A percentile compares a stretch with the other conserved stretches of the same genome.
phyloP scores from a whole-genome alignment of 2,888 invertebrate genomes.

The Odontocerum albicorne region DNA sequence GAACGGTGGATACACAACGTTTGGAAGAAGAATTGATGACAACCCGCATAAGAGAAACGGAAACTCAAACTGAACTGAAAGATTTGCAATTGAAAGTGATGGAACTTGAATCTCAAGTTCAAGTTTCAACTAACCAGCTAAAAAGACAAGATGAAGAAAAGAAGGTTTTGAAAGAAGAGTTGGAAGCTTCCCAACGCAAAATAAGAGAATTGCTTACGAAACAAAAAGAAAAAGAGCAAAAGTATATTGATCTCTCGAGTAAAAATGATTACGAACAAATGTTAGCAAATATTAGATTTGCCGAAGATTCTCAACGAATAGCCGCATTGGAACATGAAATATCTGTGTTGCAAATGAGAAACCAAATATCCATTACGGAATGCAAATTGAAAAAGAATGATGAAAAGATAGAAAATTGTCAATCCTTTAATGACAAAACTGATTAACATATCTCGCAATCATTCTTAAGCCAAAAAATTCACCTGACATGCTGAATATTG shows the following conservation, averaged over 20 bases:
- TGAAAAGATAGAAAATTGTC: slow-evolving; percentile 28
- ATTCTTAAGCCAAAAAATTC: too few relatives aligned
- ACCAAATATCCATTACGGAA: slow-evolving; percentile 33
- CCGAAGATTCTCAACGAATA: slow-evolving; percentile 91
- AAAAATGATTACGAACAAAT: slow-evolving; percentile 87
- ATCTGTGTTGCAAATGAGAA: slow-evolving; percentile 55
- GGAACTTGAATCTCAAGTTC: slow-evolving; percentile 96
- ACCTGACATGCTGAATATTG: too few relatives aligned
- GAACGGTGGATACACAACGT: slow-evolving; percentile 78
- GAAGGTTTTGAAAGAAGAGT: slow-evolving; percentile 75
- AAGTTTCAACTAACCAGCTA: slow-evolving; percentile 86
- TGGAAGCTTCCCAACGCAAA: slow-evolving; percentile 72
- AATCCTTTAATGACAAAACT: slow-evolving; percentile 12
- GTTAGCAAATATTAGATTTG: slow-evolving; percentile 91
- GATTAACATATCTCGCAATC: slow-evolving; percentile 8
- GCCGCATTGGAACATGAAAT: slow-evolving; percentile 94
- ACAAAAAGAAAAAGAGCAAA: slow-evolving; percentile 81
- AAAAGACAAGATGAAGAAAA: slow-evolving; percentile 93
- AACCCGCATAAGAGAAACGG: slow-evolving; percentile 90
- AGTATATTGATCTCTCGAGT: slow-evolving; percentile 63
- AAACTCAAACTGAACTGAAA: slow-evolving; percentile 91
- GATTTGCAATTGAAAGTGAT: slow-evolving; percentile 91
- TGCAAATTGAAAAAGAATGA: slow-evolving; percentile 32
- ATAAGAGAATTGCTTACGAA: slow-evolving; percentile 77
- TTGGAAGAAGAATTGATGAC: slow-evolving; percentile 96